Percentiles rank a stretch among this genome's conserved stretches.
Evolutionary conservation across 2,888 invertebrate species (phyloP).

Genomic region (Iselma pallidipennis): DNA sequence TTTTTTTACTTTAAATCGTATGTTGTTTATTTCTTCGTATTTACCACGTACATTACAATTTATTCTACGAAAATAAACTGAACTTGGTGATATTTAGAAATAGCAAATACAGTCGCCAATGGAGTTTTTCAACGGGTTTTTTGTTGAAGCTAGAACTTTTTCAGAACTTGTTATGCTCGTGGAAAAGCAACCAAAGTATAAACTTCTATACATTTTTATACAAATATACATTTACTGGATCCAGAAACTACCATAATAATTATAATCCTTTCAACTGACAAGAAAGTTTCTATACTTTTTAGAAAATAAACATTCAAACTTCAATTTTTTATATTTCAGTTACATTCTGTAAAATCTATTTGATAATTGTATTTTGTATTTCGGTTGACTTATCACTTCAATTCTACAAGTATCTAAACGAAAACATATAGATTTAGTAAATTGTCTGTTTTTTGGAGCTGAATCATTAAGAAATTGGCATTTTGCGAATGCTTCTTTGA

Average conservation of each 20-base stretch:
- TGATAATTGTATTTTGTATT: no score
- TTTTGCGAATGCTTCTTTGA: no score
- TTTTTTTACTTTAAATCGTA: no score
- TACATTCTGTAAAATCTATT: no score
- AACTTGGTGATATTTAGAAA: background rate
- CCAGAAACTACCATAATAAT: background rate
- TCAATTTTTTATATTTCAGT: no score
- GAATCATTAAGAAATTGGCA: no score
- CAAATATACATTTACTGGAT: slow-evolving; percentile 1
- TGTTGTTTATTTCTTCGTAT: background rate
- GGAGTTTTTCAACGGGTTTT: background rate
- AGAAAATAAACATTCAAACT: no score
- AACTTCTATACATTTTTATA: background rate
- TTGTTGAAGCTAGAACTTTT: background rate
- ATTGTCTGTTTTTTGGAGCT: no score
- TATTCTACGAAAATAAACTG: background rate
- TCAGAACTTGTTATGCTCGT: background rate
- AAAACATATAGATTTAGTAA: no score
- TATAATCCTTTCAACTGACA: background rate
- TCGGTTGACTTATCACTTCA: no score
- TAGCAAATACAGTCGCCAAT: background rate
- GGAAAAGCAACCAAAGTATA: background rate
- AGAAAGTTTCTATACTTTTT: no score
- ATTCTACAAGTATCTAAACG: no score
- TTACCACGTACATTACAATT: background rate